A percentile compares a stretch with the other conserved stretches of the same genome.
These are phyloP conservation scores for Ctenicera cuprea DNA, from an alignment of 2,888 invertebrate species.

Conservation along the genomic window DNA sequence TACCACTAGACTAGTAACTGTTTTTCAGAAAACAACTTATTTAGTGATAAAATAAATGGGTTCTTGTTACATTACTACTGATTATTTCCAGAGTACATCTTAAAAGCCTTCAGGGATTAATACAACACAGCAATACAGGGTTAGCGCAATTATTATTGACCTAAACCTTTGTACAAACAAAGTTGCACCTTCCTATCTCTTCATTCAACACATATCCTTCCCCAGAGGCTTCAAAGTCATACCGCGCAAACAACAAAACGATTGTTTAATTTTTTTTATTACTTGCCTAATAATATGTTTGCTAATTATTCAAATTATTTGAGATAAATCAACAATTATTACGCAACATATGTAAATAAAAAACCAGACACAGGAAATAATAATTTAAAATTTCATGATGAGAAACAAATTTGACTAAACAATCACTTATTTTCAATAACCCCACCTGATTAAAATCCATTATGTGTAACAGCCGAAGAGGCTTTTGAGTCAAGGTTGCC, in stretches of 20 bases:
- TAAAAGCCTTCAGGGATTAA: too few species aligned
- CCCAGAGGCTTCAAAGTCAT: too few species aligned
- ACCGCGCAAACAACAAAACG: background rate
- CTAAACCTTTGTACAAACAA: too few species aligned
- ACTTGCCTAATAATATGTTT: background rate
- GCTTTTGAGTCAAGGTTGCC: conserved; percentile 5
- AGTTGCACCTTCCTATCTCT: too few species aligned
- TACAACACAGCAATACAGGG: too few species aligned
- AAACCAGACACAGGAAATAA: background rate
- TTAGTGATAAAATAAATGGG: too few species aligned
- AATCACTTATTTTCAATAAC: conserved; percentile 1
- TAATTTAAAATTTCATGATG: background rate
- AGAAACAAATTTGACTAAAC: background rate
- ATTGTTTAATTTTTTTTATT: background rate
- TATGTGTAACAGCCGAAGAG: background rate
- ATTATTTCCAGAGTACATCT: too few species aligned
- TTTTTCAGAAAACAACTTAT: too few species aligned
- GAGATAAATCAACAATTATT: background rate
- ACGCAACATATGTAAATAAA: background rate
- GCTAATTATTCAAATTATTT: background rate
- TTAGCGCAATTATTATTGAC: too few species aligned
- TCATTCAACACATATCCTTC: too few species aligned
- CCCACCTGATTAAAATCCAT: background rate
- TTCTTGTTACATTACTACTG: too few species aligned
- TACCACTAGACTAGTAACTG: too few species aligned